These are phyloP conservation scores for Ornithoptera priamus DNA, from an alignment of 2,888 invertebrate genomes.

Conservation along the genomic window DNA sequence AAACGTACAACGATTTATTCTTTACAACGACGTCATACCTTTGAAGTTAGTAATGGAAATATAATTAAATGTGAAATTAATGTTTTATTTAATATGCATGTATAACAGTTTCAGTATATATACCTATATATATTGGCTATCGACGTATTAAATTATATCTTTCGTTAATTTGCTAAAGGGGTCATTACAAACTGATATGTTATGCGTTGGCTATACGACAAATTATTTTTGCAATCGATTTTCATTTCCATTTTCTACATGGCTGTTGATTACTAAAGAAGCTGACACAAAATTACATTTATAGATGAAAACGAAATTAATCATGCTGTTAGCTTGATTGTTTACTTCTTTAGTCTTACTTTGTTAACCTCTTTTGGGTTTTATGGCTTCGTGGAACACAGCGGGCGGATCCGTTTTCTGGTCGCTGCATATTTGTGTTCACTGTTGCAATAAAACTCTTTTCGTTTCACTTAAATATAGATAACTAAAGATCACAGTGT, in stretches of 20 bases:
- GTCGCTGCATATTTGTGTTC: too few relatives aligned
- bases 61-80: not conserved
- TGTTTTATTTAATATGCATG: conserved; percentile 2
- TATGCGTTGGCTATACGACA: not conserved
- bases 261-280: too few relatives aligned
- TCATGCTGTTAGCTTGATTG: too few relatives aligned
- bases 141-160: conserved; percentile 6
- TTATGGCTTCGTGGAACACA: too few relatives aligned
- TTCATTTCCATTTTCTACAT: not conserved
- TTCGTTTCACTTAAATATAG: too few relatives aligned
- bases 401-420: too few relatives aligned
- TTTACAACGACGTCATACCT: not conserved
- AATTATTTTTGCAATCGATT: not conserved
- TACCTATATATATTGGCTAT: conserved; percentile 2
- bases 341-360: too few relatives aligned
- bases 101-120: not conserved
- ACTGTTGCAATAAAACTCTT: too few relatives aligned
- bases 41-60: not conserved
- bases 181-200: conserved; percentile 7
- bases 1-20: not conserved
- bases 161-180: conserved; percentile 4
- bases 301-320: too few relatives aligned
- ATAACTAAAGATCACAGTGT: too few relatives aligned
- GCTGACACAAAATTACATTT: too few relatives aligned
- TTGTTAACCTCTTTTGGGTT: too few relatives aligned